These are phyloP conservation scores for Spinus pinus DNA, from an alignment of 2,797 vertebrate species.

Conservation along the genomic window DNA sequence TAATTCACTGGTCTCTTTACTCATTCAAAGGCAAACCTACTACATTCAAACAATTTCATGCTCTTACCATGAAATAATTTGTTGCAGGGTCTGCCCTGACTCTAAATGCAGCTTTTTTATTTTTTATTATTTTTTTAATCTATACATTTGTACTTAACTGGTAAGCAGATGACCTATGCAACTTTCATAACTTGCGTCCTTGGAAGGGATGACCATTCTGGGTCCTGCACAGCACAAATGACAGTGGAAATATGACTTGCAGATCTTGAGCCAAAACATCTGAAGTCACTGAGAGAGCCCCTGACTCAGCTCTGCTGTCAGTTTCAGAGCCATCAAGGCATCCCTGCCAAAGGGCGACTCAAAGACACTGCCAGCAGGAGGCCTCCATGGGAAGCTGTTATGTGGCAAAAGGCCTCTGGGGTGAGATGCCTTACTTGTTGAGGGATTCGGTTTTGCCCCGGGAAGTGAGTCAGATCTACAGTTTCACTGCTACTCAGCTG, in stretches of 20 bases:
- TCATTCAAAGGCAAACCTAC: not conserved
- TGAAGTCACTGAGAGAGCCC: not conserved
- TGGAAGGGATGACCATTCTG: not conserved
- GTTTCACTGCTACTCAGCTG: not conserved
- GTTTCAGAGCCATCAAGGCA: fast-evolving
- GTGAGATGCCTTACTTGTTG: not conserved
- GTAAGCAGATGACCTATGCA: not conserved
- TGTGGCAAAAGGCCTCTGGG: not conserved
- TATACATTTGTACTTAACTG: not conserved
- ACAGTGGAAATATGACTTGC: not conserved
- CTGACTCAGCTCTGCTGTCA: not conserved
- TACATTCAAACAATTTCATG: not conserved
- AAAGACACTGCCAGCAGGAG: not conserved
- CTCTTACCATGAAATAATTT: not conserved
- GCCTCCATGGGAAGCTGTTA: not conserved
- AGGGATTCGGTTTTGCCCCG: fast-evolving
- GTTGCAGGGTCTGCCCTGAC: not conserved
- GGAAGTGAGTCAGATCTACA: not conserved
- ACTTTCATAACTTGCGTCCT: not conserved
- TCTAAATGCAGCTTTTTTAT: not conserved
- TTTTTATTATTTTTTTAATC: not conserved
- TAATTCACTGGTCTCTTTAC: not conserved
- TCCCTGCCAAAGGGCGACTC: not conserved
- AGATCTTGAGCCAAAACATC: not conserved
- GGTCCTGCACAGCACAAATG: not conserved